A percentile compares a stretch with the other conserved stretches of the same genome.
phyloP scores from a whole-genome alignment of 2,113 vertebrate species.

The Otocyon megalotis region DNA sequence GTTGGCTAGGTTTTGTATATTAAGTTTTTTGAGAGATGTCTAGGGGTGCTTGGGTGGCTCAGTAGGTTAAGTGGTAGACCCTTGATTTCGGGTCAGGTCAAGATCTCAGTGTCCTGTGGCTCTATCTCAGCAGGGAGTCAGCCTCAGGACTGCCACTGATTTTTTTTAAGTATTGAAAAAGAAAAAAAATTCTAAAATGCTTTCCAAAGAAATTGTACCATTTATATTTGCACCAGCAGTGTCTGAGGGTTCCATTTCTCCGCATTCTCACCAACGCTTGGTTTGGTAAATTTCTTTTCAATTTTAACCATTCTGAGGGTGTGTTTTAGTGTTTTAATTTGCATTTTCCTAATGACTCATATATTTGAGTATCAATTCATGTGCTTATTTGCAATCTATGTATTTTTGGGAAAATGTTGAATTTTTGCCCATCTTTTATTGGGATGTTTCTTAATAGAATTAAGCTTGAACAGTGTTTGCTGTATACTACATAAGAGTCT shows the following conservation, averaged over 20 bases:
- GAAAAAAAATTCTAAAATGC: not conserved
- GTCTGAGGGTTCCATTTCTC: not conserved
- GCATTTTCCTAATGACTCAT: not conserved
- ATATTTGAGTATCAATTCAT: not conserved
- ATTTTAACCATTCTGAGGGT: not conserved
- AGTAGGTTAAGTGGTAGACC: not conserved
- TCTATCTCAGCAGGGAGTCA: not conserved
- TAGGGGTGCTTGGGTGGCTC: not conserved
- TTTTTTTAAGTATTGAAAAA: not conserved
- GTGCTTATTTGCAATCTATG: not conserved
- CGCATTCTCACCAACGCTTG: not conserved
- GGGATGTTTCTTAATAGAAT: not conserved
- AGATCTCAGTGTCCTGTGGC: not conserved
- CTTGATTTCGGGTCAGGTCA: not conserved
- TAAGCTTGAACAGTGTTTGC: not conserved
- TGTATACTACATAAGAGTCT: not conserved
- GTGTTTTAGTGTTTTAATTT: not conserved
- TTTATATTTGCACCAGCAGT: not conserved
- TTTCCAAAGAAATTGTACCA: not conserved
- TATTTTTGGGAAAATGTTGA: not conserved
- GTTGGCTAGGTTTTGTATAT: not conserved
- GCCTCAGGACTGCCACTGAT: not conserved
- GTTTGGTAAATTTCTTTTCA: not conserved
- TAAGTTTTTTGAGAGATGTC: not conserved
- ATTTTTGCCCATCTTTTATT: not conserved